These are phyloP conservation scores for Phylloscopus trochiloides DNA, from an alignment of 2,113 vertebrate species.

Conservation along the genomic window DNA sequence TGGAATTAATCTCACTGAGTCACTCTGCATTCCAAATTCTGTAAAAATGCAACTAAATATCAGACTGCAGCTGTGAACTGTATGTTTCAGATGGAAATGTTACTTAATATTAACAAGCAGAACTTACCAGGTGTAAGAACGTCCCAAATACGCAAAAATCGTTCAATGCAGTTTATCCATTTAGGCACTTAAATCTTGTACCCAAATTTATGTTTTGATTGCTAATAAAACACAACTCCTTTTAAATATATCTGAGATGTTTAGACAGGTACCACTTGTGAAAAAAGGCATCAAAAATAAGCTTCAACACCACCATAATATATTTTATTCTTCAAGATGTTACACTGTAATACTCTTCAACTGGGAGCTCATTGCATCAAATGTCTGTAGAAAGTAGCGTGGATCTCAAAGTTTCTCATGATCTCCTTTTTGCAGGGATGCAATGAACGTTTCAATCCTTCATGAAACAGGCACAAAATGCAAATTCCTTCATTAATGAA, in stretches of 20 bases:
- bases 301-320: conserved; percentile 69
- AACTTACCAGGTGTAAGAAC: conserved; percentile 68
- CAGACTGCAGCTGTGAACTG: not conserved
- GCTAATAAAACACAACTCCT: conserved; percentile 74
- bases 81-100: not conserved
- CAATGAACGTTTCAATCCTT: conserved; percentile 61
- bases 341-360: conserved; percentile 80
- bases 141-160: conserved; percentile 24
- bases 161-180: conserved; percentile 50
- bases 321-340: conserved; percentile 80
- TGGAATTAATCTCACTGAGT: conserved; percentile 29
- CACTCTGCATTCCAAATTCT: not conserved
- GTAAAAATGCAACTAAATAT: not conserved
- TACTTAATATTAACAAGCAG: conserved; percentile 31
- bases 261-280: conserved; percentile 77
- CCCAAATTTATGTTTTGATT: conserved; percentile 64
- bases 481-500: conserved; percentile 63
- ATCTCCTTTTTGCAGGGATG: conserved; percentile 66
- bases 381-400: conserved; percentile 70
- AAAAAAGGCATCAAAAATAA: conserved; percentile 86
- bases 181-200: conserved; percentile 65
- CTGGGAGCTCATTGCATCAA: conserved; percentile 63
- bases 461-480: conserved; percentile 71
- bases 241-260: conserved; percentile 40
- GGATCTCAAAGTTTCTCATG: conserved; percentile 64